phyloP scores from a whole-genome alignment of 2,113 vertebrate genomes.

The Cettia cetti region DNA sequence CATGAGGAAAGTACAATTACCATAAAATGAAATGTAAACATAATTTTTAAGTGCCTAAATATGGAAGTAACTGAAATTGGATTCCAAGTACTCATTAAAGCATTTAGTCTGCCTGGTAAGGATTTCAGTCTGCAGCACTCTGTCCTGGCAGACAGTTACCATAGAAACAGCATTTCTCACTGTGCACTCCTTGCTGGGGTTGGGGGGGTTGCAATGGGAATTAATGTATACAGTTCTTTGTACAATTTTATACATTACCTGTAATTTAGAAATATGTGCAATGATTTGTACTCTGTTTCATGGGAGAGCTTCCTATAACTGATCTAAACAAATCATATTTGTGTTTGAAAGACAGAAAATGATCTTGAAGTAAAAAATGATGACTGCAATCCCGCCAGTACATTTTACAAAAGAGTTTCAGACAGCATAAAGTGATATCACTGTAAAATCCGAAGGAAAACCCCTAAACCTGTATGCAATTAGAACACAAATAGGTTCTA shows the following conservation, averaged over 20 bases:
- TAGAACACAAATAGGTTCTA: neutral
- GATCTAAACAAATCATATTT: neutral
- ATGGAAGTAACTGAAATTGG: neutral
- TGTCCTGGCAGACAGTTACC: neutral
- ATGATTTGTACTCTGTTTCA: neutral
- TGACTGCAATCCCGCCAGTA: neutral
- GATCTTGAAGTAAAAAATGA: neutral
- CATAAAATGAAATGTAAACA: neutral
- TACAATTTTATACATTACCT: neutral
- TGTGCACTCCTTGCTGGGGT: neutral
- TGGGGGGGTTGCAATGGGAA: neutral
- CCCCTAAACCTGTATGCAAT: neutral
- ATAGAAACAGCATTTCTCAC: constrained; percentile 29
- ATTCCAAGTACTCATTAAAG: neutral
- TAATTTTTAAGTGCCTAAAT: neutral
- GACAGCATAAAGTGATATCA: neutral
- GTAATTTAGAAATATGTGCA: neutral
- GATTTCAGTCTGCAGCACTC: neutral
- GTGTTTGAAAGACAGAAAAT: neutral
- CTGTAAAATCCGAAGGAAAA: neutral
- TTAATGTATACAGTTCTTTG: neutral
- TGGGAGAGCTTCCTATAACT: neutral
- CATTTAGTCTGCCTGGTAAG: neutral
- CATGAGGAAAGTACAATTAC: neutral
- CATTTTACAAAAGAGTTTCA: neutral